phyloP scores from a whole-genome alignment of 2,113 vertebrate genomes.

The Clupea harengus region DNA sequence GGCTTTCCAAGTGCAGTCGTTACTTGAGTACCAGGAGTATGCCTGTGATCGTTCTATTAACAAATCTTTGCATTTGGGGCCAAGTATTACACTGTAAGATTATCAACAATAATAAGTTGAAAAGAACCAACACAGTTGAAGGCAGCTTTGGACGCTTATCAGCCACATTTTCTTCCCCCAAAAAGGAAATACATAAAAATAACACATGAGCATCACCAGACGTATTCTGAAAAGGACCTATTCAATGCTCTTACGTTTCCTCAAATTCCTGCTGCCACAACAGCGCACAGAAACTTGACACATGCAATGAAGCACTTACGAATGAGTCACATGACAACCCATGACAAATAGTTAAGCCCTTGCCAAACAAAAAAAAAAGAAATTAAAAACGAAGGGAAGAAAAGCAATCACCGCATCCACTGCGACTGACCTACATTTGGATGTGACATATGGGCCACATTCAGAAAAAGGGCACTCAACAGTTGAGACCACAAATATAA shows the following conservation, averaged over 20 bases:
- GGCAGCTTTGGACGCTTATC: too few species aligned
- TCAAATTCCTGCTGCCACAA: neutral
- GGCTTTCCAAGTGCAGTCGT: neutral
- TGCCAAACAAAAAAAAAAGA: conserved; percentile 52
- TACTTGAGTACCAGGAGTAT: neutral
- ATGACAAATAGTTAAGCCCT: conserved; percentile 60
- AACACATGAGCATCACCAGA: too few species aligned
- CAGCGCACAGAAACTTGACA: neutral
- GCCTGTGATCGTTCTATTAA: neutral
- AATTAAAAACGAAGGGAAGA: neutral
- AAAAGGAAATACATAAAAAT: too few species aligned
- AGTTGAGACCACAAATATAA: conserved; percentile 55
- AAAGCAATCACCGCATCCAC: conserved; percentile 39
- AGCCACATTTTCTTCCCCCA: too few species aligned
- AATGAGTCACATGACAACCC: conserved; percentile 57
- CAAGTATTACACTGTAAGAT: neutral
- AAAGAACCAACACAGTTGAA: too few species aligned
- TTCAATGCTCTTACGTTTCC: neutral
- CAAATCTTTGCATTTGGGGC: neutral
- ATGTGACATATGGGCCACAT: conserved; percentile 67
- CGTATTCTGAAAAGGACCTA: too few species aligned
- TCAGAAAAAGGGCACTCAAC: conserved; percentile 63
- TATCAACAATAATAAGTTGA: neutral
- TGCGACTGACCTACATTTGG: conserved; percentile 69
- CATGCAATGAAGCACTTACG: conserved; percentile 50